phyloP scores from a whole-genome alignment of 2,797 vertebrate genomes.

The Semotilus atromaculatus region DNA sequence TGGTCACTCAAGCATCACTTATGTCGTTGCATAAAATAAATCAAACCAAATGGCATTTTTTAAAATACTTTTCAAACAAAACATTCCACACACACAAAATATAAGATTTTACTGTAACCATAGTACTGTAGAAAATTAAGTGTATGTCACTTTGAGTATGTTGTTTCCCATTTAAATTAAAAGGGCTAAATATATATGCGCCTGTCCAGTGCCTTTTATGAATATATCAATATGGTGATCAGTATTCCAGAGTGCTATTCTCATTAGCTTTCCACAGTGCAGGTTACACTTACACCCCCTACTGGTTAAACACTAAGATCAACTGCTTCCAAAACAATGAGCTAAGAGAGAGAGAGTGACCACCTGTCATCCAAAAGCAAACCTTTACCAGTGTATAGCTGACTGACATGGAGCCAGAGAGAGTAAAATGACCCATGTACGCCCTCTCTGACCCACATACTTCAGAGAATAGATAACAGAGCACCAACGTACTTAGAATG shows the following conservation, averaged over 20 bases:
- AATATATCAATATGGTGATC: slow-evolving; percentile 25
- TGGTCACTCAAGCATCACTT: background rate
- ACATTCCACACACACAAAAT: background rate
- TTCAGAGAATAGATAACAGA: slow-evolving; percentile 47
- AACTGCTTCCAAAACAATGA: slow-evolving; percentile 53
- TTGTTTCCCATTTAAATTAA: background rate
- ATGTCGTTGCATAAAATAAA: background rate
- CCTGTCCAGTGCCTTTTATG: background rate
- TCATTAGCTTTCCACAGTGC: slow-evolving; percentile 56
- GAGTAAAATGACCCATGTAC: slow-evolving; percentile 10
- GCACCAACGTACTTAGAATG: slow-evolving; percentile 30
- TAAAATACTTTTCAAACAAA: background rate
- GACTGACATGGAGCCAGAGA: slow-evolving; percentile 9
- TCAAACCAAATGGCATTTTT: background rate
- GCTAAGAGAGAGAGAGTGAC: background rate
- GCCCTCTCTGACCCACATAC: slow-evolving; percentile 48
- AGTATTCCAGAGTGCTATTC: slow-evolving; percentile 65
- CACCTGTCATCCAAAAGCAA: slow-evolving; percentile 7
- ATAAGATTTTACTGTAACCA: background rate
- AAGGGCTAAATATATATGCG: background rate
- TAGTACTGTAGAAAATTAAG: background rate
- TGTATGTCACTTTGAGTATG: background rate
- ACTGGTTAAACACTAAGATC: slow-evolving; percentile 35
- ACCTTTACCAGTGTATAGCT: background rate
- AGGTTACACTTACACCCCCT: background rate